Conservation (phyloP, 1,140 invertebrate species). For the Zeugodacus cucurbitae region DNA sequence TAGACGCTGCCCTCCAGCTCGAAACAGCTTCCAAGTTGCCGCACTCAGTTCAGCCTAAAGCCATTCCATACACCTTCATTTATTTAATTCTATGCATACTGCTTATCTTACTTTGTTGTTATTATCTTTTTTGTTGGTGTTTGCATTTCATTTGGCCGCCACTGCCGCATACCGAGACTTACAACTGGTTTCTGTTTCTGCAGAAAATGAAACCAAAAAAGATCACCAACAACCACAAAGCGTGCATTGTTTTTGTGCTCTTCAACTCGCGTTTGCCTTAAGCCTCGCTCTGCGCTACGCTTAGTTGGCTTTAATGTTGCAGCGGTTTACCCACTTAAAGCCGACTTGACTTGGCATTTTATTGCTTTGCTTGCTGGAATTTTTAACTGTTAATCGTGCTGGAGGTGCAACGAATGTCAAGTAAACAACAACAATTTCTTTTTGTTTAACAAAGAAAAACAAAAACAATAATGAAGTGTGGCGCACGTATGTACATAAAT, state of each 20-base stretch:
- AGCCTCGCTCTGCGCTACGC: neutral
- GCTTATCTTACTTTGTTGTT: neutral
- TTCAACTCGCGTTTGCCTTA: neutral
- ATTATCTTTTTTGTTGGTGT: neutral
- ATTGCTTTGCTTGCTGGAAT: slow-evolving; percentile 1
- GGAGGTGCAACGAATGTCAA: slow-evolving; percentile 1
- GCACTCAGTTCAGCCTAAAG: neutral
- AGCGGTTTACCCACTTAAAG: slow-evolving; percentile 14
- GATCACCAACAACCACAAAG: neutral
- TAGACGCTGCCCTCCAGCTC: neutral
- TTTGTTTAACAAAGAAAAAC: neutral
- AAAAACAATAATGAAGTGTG: neutral
- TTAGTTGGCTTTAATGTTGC: slow-evolving; percentile 9
- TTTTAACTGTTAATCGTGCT: slow-evolving; percentile 12
- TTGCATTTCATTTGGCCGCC: slow-evolving; percentile 5
- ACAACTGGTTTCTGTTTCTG: slow-evolving; percentile 4
- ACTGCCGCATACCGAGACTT: slow-evolving; percentile 6
- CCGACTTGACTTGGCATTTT: slow-evolving; percentile 4
- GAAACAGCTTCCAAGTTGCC: neutral
- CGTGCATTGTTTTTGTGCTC: neutral
- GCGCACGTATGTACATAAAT: neutral
- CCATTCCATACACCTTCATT: neutral
- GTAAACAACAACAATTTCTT: neutral
- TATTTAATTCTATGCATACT: neutral
- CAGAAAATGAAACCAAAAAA: neutral